phyloP scores from a whole-genome alignment of 2,797 vertebrate genomes.

The Percopsis omiscomaycus region DNA sequence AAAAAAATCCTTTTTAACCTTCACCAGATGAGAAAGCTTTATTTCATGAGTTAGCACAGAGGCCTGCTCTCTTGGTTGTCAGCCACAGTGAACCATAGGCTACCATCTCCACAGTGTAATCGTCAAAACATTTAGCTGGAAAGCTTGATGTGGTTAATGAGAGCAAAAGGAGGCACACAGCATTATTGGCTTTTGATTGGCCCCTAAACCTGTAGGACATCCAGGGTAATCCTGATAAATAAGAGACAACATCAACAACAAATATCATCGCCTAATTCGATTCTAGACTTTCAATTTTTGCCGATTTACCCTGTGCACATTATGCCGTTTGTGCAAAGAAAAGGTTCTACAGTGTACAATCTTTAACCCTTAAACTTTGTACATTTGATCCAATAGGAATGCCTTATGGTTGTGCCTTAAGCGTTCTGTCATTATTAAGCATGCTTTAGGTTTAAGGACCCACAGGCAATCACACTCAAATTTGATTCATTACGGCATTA shows the following conservation, averaged over 20 bases:
- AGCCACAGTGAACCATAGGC: conserved; percentile 21
- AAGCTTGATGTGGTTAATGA: conserved; percentile 55
- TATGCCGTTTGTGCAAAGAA: too few relatives aligned
- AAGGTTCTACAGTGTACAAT: too few relatives aligned
- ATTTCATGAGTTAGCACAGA: too few relatives aligned
- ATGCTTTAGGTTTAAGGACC: conserved; percentile 41
- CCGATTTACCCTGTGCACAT: too few relatives aligned
- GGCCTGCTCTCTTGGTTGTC: too few relatives aligned
- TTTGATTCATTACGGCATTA: conserved; percentile 56
- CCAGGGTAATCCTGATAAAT: too few relatives aligned
- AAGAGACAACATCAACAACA: too few relatives aligned
- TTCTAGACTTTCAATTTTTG: too few relatives aligned
- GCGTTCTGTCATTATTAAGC: conserved; percentile 44
- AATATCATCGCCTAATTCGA: too few relatives aligned
- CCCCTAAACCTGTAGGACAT: background rate
- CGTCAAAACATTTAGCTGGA: conserved; percentile 22
- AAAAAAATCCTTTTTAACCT: too few relatives aligned
- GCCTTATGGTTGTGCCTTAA: conserved; percentile 7
- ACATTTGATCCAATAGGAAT: background rate
- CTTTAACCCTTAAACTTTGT: too few relatives aligned
- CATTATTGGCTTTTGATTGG: conserved; percentile 24
- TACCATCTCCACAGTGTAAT: conserved; percentile 40
- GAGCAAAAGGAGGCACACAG: conserved; percentile 36
- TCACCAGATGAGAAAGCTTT: too few relatives aligned
- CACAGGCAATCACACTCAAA: conserved; percentile 49